Conservation (phyloP, 2,888 invertebrate species). For the Eumerus sabulonum region DNA sequence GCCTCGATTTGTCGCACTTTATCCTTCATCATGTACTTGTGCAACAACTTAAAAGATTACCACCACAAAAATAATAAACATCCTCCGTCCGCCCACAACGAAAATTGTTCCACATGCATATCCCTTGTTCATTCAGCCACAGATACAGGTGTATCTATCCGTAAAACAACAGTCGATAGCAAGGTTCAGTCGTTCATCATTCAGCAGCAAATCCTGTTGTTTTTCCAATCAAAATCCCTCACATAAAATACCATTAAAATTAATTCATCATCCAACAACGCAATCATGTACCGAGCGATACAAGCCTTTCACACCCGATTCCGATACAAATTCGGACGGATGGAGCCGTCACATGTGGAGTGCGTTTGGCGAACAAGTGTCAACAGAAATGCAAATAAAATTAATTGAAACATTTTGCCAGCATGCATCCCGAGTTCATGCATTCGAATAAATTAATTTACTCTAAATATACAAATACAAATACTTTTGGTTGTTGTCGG, state of each 20-base stretch:
- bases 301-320: constrained; percentile 7
- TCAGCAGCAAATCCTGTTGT: constrained; percentile 26
- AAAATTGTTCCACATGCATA: constrained; percentile 10
- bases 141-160: not conserved
- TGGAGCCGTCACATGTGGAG: constrained; percentile 19
- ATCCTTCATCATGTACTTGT: constrained; percentile 45
- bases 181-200: not conserved
- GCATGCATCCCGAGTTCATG: constrained; percentile 73
- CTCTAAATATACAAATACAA: constrained; percentile 74
- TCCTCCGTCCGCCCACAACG: not conserved
- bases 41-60: constrained; percentile 61
- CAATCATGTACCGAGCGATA: constrained; percentile 18
- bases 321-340: constrained; percentile 4
- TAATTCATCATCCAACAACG: constrained; percentile 55
- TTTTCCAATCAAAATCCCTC: constrained; percentile 56
- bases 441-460: constrained; percentile 78
- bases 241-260: constrained; percentile 66
- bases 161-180: not conserved
- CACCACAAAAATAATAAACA: constrained; percentile 41
- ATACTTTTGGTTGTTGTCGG: constrained; percentile 48
- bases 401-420: constrained; percentile 73
- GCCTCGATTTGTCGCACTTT: constrained; percentile 57
- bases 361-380: constrained; percentile 72
- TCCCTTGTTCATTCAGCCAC: not conserved
- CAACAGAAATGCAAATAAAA: constrained; percentile 74